A percentile compares a stretch with the other conserved stretches of the same genome.
Conservation (phyloP, 2,888 invertebrate genomes). For the Papilio protenor region DNA sequence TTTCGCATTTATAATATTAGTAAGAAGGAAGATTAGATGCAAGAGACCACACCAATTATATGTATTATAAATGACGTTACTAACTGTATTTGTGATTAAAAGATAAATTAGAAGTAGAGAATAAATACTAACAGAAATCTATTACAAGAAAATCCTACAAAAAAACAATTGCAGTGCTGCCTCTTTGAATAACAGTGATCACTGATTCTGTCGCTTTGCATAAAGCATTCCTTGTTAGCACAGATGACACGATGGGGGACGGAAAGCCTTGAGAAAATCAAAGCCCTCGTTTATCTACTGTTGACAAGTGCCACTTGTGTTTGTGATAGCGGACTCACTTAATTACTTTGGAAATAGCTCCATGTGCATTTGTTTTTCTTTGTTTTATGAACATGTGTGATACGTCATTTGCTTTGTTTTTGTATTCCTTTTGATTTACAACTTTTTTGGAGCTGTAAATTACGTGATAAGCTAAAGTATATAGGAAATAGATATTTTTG, state of each 20-base stretch:
- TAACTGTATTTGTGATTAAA: not conserved
- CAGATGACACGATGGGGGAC: conserved; percentile 30
- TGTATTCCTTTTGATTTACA: not conserved
- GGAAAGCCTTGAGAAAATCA: conserved; percentile 32
- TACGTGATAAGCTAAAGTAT: too few relatives aligned
- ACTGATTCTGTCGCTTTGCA: not conserved
- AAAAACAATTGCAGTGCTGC: not conserved
- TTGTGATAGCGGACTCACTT: conserved; percentile 6
- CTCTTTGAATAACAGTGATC: not conserved
- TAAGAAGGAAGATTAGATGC: too few relatives aligned
- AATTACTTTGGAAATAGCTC: conserved; percentile 1
- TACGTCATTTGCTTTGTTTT: not conserved
- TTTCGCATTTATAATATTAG: too few relatives aligned
- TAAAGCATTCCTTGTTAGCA: not conserved
- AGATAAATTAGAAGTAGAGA: not conserved
- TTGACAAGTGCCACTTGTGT: conserved; percentile 13
- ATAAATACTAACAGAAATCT: not conserved
- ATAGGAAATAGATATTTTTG: too few relatives aligned
- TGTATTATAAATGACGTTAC: not conserved
- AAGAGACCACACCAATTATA: not conserved
- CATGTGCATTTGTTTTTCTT: not conserved
- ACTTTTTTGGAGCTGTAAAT: too few relatives aligned
- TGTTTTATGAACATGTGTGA: not conserved
- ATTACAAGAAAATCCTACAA: not conserved
- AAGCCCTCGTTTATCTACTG: conserved; percentile 11